These are phyloP conservation scores for Loripinus fragilis DNA, from an alignment of 2,888 invertebrate genomes.

Conservation along the genomic window DNA sequence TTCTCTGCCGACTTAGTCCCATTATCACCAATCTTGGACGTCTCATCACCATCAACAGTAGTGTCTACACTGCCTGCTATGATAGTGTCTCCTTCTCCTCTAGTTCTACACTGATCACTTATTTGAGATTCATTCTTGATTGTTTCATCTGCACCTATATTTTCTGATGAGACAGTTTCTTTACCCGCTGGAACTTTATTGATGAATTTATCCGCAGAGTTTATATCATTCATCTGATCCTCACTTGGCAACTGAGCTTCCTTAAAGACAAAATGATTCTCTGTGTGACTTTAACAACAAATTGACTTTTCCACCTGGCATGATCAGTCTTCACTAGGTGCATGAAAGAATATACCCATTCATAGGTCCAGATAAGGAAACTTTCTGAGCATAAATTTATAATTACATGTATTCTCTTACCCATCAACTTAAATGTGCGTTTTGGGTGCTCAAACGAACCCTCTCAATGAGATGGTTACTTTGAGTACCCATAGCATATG, in stretches of 20 bases:
- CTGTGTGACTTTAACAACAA: no score
- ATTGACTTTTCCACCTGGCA: no score
- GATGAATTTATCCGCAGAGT: conserved; percentile 50
- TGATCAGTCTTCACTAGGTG: no score
- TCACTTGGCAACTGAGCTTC: neutral
- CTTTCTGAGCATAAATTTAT: no score
- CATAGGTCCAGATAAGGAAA: no score
- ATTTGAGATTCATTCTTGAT: neutral
- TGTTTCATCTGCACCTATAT: neutral
- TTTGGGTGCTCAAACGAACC: no score
- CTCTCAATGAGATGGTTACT: no score
- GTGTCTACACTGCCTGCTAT: neutral
- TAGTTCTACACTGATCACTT: neutral
- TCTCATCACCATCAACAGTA: conserved; percentile 13
- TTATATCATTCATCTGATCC: conserved; percentile 19
- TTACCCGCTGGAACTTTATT: conserved; percentile 42
- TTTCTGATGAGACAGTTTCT: neutral
- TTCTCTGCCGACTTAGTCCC: conserved; percentile 2
- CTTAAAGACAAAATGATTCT: neutral
- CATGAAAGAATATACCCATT: no score
- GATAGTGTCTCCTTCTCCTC: neutral
- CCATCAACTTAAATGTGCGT: no score
- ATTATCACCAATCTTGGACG: conserved; percentile 22
- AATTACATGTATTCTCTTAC: no score
- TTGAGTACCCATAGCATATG: no score